Conservation (phyloP, 1,140 invertebrate species). For the Sitobion miscanthi region DNA sequence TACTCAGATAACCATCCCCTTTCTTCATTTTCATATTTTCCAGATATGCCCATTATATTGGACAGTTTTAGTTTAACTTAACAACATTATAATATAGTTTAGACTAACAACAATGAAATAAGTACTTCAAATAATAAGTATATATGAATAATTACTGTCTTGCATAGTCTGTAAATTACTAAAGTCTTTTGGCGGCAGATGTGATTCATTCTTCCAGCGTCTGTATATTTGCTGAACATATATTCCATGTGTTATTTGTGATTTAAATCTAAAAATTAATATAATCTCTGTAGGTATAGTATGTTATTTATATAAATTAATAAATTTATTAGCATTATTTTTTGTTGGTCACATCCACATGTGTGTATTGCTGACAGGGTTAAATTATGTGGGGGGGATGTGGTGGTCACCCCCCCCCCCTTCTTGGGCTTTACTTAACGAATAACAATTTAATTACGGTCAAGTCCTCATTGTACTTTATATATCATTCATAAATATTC, state of each 20-base stretch:
- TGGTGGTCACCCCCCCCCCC: no score
- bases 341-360: background rate
- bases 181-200: background rate
- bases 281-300: background rate
- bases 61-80: conserved; percentile 60
- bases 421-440: no score
- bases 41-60: conserved; percentile 60
- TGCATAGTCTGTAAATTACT: conserved; percentile 44
- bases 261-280: conserved; percentile 1
- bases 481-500: no score
- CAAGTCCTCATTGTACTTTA: no score
- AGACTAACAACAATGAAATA: background rate
- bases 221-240: background rate
- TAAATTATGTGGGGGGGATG: no score
- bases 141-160: conserved; percentile 31
- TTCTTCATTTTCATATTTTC: conserved; percentile 59
- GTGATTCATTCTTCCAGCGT: background rate
- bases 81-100: conserved; percentile 21
- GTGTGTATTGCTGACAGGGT: no score
- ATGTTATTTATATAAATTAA: background rate
- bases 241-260: background rate
- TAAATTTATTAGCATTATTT: background rate
- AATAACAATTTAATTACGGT: no score
- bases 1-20: conserved; percentile 60
- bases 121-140: background rate